phyloP scores from a whole-genome alignment of 2,797 vertebrate genomes.

The Allobates femoralis region DNA sequence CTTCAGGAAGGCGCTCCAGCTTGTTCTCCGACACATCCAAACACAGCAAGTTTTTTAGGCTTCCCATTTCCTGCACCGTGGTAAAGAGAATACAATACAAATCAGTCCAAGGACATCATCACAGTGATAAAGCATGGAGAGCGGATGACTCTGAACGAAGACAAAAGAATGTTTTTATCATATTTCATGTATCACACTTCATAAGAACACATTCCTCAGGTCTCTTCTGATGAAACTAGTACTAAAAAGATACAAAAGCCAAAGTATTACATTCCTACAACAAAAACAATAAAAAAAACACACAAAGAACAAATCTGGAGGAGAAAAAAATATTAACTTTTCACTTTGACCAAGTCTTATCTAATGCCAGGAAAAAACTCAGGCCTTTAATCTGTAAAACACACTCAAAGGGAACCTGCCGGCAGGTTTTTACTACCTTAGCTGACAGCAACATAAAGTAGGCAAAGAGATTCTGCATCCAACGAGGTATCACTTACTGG shows the following conservation, averaged over 20 bases:
- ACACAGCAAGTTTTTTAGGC: constrained; percentile 91
- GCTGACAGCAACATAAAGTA: no score
- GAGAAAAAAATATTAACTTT: not conserved
- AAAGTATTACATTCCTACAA: no score
- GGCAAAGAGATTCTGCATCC: no score
- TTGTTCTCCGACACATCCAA: constrained; percentile 98
- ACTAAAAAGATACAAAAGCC: no score
- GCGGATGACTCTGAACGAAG: not conserved
- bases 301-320: not conserved
- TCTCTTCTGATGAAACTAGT: not conserved
- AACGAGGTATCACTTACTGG: no score
- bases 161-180: not conserved
- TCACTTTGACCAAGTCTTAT: no score
- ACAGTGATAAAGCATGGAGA: not conserved
- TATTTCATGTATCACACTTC: not conserved
- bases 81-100: constrained; percentile 42
- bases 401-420: no score
- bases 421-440: no score
- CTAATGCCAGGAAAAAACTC: no score
- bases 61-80: constrained; percentile 86
- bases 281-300: not conserved
- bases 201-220: not conserved
- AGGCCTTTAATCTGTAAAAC: no score
- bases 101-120: not conserved
- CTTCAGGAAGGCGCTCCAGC: constrained; percentile 91